Evolutionary conservation across 1,140 invertebrate species (phyloP).

Genomic region (Drosophila littoralis): DNA sequence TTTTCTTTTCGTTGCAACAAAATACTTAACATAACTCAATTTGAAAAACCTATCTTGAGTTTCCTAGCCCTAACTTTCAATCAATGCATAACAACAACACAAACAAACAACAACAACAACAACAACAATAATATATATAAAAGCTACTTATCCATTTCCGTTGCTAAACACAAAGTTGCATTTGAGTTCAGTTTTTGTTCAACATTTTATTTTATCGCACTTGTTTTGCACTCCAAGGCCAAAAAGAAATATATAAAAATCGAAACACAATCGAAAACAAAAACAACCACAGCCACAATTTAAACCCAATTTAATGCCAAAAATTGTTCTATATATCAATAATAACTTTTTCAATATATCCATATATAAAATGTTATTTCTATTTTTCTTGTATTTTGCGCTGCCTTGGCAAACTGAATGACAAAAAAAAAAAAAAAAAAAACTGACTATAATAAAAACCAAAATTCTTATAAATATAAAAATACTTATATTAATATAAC

Average conservation of each 20-base stretch:
- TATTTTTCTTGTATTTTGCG: conserved; percentile 83
- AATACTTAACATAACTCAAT: neutral
- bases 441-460: conserved; percentile 31
- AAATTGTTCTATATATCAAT: conserved; percentile 46
- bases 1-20: conserved; percentile 1
- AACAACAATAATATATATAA: conserved; percentile 1
- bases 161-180: conserved; percentile 33
- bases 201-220: conserved; percentile 9
- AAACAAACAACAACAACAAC: conserved; percentile 23
- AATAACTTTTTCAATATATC: conserved; percentile 41
- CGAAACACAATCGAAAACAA: conserved; percentile 25
- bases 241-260: neutral
- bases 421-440: conserved; percentile 48
- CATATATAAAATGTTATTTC: conserved; percentile 73
- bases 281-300: conserved; percentile 39
- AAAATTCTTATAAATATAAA: conserved; percentile 23
- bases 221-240: conserved; percentile 46
- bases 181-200: conserved; percentile 21
- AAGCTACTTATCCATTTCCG: conserved; percentile 33
- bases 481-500: conserved; percentile 2
- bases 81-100: conserved; percentile 36
- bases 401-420: conserved; percentile 81
- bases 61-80: conserved; percentile 7
- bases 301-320: conserved; percentile 29
- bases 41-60: conserved; percentile 27